Percentiles rank a stretch among this genome's conserved stretches.
phyloP scores from a whole-genome alignment of 2,888 invertebrate genomes.

The Volucella zonaria region DNA sequence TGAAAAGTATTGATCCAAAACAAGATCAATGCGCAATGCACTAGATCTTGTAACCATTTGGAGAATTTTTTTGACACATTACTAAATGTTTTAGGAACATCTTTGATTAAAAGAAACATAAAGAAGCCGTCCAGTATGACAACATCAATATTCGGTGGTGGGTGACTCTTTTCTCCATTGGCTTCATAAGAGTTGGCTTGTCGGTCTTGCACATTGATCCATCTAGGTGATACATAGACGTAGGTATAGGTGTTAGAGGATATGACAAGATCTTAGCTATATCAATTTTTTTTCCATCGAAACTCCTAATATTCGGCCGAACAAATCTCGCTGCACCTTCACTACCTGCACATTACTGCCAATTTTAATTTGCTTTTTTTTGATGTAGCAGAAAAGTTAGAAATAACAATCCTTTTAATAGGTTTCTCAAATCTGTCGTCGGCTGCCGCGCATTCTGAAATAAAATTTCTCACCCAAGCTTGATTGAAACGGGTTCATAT shows the following conservation, averaged over 20 bases:
- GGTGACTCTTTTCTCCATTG: slow-evolving; percentile 19
- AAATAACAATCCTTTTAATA: slow-evolving; percentile 19
- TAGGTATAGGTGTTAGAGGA: slow-evolving; percentile 11
- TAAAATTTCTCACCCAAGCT: background rate
- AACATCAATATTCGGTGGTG: slow-evolving; percentile 29
- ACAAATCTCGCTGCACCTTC: slow-evolving; percentile 21
- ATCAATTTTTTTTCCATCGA: slow-evolving; percentile 24
- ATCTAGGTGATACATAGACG: slow-evolving; percentile 18
- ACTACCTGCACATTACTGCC: slow-evolving; percentile 2
- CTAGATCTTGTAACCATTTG: slow-evolving; percentile 16
- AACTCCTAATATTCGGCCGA: slow-evolving; percentile 22
- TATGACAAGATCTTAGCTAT: slow-evolving; percentile 10
- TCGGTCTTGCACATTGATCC: slow-evolving; percentile 22
- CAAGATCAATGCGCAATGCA: slow-evolving; percentile 27
- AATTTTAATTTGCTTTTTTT: background rate
- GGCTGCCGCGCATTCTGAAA: slow-evolving; percentile 7
- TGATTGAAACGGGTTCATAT: slow-evolving; percentile 11
- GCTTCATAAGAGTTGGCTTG: slow-evolving; percentile 10
- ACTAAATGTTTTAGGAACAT: slow-evolving; percentile 27
- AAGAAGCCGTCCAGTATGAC: slow-evolving; percentile 15
- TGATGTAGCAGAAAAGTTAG: slow-evolving; percentile 17
- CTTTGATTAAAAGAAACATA: slow-evolving; percentile 6
- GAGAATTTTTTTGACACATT: slow-evolving; percentile 19
- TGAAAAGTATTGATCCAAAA: slow-evolving; percentile 30
- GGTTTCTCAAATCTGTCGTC: slow-evolving; percentile 18